Percentiles rank a stretch among this genome's conserved stretches.
Evolutionary conservation across 2,888 invertebrate genomes (phyloP).

Genomic region (Merodon equestris): DNA sequence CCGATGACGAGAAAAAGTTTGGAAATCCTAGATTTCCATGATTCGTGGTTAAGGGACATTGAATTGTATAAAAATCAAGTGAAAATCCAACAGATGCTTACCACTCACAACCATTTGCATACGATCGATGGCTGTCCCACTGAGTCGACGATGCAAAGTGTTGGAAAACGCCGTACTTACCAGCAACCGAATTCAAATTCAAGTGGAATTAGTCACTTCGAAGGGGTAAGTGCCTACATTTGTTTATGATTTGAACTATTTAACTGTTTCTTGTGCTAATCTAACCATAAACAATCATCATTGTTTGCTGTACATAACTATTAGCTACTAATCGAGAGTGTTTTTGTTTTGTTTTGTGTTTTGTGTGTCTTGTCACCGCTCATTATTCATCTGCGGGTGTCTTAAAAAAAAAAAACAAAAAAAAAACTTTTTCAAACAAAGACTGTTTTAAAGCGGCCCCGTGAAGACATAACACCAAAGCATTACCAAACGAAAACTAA

Average conservation of each 20-base stretch:
- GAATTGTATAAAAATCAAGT: conserved; percentile 76
- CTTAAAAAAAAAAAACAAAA: too few species aligned
- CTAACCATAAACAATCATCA: too few species aligned
- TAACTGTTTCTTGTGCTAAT: too few species aligned
- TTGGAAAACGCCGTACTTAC: conserved; percentile 47
- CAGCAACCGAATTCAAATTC: background rate
- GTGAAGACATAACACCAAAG: conserved; percentile 72
- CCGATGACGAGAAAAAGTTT: conserved; percentile 63
- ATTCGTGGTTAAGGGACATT: conserved; percentile 78
- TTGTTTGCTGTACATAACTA: too few species aligned
- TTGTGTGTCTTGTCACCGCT: conserved; percentile 15
- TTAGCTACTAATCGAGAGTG: conserved; percentile 36
- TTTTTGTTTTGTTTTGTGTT: conserved; percentile 45
- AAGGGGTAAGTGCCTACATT: conserved; percentile 59
- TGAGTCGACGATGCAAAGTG: background rate
- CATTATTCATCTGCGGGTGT: conserved; percentile 42
- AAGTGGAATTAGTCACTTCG: conserved; percentile 15
- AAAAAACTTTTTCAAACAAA: conserved; percentile 54
- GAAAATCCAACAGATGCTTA: conserved; percentile 72
- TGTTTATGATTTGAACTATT: too few species aligned
- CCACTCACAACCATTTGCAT: conserved; percentile 72
- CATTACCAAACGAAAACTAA: conserved; percentile 63
- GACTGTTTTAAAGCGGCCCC: conserved; percentile 74
- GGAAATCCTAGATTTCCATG: conserved; percentile 78
- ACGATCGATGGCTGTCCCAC: conserved; percentile 65